Evolutionary conservation across 2,113 vertebrate species (phyloP).

Genomic region (Labeo catla): DNA sequence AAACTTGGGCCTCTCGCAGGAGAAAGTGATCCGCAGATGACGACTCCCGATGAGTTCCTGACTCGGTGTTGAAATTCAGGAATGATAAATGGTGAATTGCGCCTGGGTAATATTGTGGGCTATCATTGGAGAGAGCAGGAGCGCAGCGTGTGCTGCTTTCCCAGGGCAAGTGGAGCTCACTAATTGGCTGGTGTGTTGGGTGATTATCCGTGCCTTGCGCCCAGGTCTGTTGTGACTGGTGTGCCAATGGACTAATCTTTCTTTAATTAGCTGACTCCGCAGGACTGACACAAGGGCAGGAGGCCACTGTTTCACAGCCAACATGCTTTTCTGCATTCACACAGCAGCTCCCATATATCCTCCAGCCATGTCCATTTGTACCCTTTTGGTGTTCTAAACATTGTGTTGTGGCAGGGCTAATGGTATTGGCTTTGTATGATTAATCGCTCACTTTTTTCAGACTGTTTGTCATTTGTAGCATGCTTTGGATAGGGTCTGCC

Average conservation of each 20-base stretch:
- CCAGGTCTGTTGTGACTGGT: conserved; percentile 71
- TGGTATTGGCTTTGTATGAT: conserved; percentile 2
- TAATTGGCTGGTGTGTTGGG: conserved; percentile 73
- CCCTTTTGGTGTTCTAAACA: background rate
- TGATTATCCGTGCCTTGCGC: conserved; percentile 71
- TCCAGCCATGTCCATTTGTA: background rate
- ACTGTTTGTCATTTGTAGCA: background rate
- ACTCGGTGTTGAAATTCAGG: conserved; percentile 39
- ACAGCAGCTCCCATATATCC: background rate
- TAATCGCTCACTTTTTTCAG: background rate
- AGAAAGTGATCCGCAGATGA: conserved; percentile 61
- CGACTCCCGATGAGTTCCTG: conserved; percentile 51
- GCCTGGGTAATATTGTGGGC: conserved; percentile 66
- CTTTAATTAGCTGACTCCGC: conserved; percentile 80
- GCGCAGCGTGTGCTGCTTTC: conserved; percentile 64
- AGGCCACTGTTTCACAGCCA: conserved; percentile 59
- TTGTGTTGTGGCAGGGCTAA: background rate
- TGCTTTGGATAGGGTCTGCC: background rate
- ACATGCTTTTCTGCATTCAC: conserved; percentile 31
- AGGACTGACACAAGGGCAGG: conserved; percentile 67
- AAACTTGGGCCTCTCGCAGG: conserved; percentile 42
- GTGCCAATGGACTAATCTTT: conserved; percentile 76
- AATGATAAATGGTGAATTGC: conserved; percentile 42
- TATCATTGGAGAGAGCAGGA: conserved; percentile 69
- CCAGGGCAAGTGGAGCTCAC: conserved; percentile 71